Evolutionary conservation across 1,140 invertebrate species (phyloP).

Genomic region (Brachionus asplanchnoidis): DNA sequence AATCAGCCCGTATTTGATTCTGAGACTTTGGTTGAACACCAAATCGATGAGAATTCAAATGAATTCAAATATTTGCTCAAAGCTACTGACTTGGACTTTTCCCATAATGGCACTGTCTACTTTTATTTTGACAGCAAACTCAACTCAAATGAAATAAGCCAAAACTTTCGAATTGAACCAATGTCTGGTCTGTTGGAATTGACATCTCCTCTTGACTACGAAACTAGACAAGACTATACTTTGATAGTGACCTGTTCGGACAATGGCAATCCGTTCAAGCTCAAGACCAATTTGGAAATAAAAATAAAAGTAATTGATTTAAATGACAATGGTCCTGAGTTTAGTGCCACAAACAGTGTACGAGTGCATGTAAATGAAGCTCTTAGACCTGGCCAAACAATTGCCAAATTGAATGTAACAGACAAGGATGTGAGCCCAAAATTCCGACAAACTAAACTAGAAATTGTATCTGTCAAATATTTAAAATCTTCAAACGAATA

Average conservation of each 20-base stretch:
- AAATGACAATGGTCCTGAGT: conserved; percentile 31
- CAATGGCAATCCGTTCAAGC: background rate
- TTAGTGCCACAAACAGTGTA: background rate
- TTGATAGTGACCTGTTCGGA: conserved; percentile 11
- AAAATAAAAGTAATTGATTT: background rate
- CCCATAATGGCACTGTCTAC: background rate
- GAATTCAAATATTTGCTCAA: conserved; percentile 1
- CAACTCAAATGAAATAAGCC: background rate
- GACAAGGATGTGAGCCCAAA: background rate
- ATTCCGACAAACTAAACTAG: background rate
- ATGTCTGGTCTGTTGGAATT: background rate
- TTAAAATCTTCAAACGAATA: background rate
- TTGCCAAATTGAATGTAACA: background rate
- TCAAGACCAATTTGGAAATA: background rate
- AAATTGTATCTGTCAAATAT: background rate
- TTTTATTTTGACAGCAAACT: conserved; percentile 16
- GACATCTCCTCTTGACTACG: background rate
- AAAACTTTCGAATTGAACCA: conserved; percentile 32
- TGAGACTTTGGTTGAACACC: background rate
- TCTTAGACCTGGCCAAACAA: background rate
- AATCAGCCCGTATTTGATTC: background rate
- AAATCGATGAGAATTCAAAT: background rate
- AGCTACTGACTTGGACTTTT: conserved; percentile 6
- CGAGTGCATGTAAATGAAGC: conserved; percentile 5
- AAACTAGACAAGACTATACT: conserved; percentile 5